A percentile compares a stretch with the other conserved stretches of the same genome.
These are phyloP conservation scores for Macroramphosus scolopax DNA, from an alignment of 2,797 vertebrate species.

Conservation along the genomic window DNA sequence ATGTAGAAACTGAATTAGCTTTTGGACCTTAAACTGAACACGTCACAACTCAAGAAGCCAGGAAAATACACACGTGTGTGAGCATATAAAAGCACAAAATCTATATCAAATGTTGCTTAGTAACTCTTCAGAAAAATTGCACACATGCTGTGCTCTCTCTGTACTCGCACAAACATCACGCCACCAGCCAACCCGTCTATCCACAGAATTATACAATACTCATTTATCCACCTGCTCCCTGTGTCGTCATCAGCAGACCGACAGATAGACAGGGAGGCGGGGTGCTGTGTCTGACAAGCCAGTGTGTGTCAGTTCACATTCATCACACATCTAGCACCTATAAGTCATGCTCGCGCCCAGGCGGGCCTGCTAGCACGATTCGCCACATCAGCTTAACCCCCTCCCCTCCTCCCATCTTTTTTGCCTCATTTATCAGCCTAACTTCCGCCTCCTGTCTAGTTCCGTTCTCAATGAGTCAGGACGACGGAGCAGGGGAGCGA, in stretches of 20 bases:
- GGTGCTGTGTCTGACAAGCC: conserved; percentile 44
- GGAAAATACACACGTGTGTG: conserved; percentile 28
- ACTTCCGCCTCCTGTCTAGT: conserved; percentile 37
- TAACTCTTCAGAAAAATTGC: not conserved
- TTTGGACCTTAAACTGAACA: conserved; percentile 37
- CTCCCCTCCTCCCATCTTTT: conserved; percentile 10
- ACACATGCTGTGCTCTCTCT: not conserved
- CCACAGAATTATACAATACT: conserved; percentile 16
- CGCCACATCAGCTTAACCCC: conserved; percentile 30
- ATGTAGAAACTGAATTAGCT: conserved; percentile 37
- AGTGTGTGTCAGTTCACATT: conserved; percentile 42
- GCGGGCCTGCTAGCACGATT: conserved; percentile 35
- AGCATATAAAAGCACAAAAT: conserved; percentile 8
- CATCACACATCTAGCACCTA: conserved; percentile 44
- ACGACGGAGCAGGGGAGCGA: conserved; percentile 7
- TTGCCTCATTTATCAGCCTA: conserved; percentile 41
- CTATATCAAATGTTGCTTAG: conserved; percentile 12
- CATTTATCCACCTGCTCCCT: conserved; percentile 27
- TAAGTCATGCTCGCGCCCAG: conserved; percentile 51
- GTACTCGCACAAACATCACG: too few relatives aligned
- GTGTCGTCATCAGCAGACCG: conserved; percentile 29
- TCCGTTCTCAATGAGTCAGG: conserved; percentile 30
- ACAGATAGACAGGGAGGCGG: conserved; percentile 33
- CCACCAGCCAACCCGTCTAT: too few relatives aligned
- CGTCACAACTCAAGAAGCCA: conserved; percentile 13